Evolutionary conservation across 2,113 vertebrate species (phyloP).

Genomic region (Seriola rivoliana): DNA sequence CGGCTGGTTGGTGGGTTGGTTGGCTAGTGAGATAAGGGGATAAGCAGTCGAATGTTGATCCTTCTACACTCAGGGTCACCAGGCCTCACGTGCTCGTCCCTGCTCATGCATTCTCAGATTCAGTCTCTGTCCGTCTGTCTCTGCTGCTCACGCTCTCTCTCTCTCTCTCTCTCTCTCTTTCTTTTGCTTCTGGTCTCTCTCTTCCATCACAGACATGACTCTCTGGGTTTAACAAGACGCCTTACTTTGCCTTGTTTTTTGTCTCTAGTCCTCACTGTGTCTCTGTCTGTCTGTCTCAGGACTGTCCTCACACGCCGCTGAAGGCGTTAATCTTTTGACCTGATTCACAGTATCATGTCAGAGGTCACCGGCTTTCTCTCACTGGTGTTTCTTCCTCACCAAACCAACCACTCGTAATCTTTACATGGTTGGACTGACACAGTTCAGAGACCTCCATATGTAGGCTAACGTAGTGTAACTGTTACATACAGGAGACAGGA

Average conservation of each 20-base stretch:
- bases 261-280: not conserved
- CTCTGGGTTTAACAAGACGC: too few species aligned
- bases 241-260: not conserved
- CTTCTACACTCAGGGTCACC: constrained; percentile 14
- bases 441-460: not conserved
- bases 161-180: not conserved
- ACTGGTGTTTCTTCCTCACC: not conserved
- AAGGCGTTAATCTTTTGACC: constrained; percentile 35
- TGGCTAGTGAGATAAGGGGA: constrained; percentile 30
- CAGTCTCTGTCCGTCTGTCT: not conserved
- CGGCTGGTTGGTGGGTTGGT: constrained; percentile 5
- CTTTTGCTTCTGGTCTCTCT: not conserved
- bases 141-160: not conserved
- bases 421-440: not conserved
- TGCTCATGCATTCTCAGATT: not conserved
- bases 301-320: not conserved
- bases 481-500: too few species aligned
- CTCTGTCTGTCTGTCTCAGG: not conserved
- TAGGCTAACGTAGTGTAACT: too few species aligned
- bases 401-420: not conserved
- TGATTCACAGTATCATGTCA: constrained; percentile 5
- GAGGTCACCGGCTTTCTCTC: not conserved
- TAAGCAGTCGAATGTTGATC: constrained; percentile 52
- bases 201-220: not conserved
- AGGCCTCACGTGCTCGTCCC: constrained; percentile 10